Conservation (phyloP, 2,113 vertebrate genomes). For the Megaceryle maxima region DNA sequence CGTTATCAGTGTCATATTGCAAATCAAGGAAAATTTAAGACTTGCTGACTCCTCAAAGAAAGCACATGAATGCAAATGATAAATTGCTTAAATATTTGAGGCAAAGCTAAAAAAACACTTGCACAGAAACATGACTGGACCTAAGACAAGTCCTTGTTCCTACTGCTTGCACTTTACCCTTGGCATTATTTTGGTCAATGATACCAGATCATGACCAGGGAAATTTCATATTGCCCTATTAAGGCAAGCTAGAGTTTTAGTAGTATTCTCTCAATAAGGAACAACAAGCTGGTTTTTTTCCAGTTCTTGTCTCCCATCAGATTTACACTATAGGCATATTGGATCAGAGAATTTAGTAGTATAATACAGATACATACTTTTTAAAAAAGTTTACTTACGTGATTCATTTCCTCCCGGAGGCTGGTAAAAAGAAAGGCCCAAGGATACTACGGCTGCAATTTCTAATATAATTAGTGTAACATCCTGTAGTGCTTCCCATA, state of each 20-base stretch:
- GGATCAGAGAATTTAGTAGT: not conserved
- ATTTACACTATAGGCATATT: not conserved
- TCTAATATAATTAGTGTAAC: conserved; percentile 99
- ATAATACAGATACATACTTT: not conserved
- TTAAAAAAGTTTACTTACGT: conserved; percentile 77
- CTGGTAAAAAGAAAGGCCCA: conserved; percentile 99
- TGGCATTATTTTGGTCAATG: not conserved
- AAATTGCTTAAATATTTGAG: conserved; percentile 4
- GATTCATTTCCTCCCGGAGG: conserved; percentile 90
- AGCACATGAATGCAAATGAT: not conserved
- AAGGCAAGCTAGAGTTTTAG: not conserved
- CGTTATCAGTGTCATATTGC: not conserved
- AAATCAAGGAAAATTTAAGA: conserved; percentile 18
- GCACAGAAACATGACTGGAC: not conserved
- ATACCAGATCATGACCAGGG: not conserved
- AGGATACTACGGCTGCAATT: conserved; percentile 98
- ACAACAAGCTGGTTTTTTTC: conserved; percentile 3
- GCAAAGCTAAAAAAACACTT: not conserved
- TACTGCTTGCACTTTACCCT: not conserved
- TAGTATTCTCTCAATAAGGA: not conserved
- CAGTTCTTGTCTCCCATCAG: not conserved
- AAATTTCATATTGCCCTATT: not conserved
- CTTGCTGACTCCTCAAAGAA: not conserved
- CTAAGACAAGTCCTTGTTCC: not conserved
- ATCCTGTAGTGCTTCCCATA: conserved; percentile 99